These are phyloP conservation scores for Coranthus polyacanthus DNA, from an alignment of 2,797 vertebrate species.

Conservation along the genomic window DNA sequence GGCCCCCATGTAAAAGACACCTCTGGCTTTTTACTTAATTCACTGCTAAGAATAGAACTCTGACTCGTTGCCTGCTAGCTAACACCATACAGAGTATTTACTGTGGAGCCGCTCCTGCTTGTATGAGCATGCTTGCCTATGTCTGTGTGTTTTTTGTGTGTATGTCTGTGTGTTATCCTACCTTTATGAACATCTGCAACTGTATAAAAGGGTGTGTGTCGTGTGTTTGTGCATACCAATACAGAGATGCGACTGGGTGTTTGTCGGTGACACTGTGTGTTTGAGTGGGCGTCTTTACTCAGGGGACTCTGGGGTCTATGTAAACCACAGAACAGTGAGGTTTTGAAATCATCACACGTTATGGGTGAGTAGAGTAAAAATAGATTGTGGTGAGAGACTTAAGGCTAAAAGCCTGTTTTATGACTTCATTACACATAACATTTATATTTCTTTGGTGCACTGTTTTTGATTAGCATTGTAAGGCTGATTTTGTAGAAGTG, in stretches of 20 bases:
- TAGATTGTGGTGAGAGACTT: conserved; percentile 76
- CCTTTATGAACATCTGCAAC: conserved; percentile 39
- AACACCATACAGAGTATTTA: conserved; percentile 68
- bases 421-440: conserved; percentile 82
- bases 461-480: conserved; percentile 82
- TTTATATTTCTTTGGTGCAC: conserved; percentile 76
- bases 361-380: conserved; percentile 80
- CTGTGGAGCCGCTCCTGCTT: conserved; percentile 63
- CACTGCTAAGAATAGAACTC: conserved; percentile 82
- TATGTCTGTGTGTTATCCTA: conserved; percentile 22
- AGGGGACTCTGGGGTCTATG: conserved; percentile 60
- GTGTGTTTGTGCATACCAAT: conserved; percentile 34
- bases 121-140: conserved; percentile 67
- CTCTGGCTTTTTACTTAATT: conserved; percentile 84
- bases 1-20: conserved; percentile 80
- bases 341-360: conserved; percentile 81
- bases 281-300: conserved; percentile 65
- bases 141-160: conserved; percentile 43
- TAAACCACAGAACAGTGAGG: conserved; percentile 70
- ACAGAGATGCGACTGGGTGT: conserved; percentile 41
- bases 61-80: conserved; percentile 72
- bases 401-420: conserved; percentile 78
- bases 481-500: conserved; percentile 67
- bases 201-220: conserved; percentile 34
- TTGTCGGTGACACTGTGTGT: conserved; percentile 35